phyloP scores from a whole-genome alignment of 2,888 invertebrate genomes.

The Pristionchus fissidentatus region DNA sequence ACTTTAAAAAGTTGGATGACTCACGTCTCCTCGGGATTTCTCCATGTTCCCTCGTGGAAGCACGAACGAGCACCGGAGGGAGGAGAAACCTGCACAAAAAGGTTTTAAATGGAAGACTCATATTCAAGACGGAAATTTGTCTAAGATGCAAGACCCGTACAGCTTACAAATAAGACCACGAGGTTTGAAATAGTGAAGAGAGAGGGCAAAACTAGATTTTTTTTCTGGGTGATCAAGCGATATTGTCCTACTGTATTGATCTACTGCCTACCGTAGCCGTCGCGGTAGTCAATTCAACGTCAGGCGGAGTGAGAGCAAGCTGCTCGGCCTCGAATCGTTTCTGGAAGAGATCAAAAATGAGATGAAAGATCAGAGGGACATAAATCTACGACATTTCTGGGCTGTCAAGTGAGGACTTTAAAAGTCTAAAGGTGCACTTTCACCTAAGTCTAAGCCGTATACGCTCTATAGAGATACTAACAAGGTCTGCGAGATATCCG shows the following conservation, averaged over 20 bases:
- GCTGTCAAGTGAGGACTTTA: too few species aligned
- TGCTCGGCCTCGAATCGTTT: conserved; percentile 7
- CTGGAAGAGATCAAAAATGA: not conserved
- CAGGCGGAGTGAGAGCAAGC: conserved; percentile 9
- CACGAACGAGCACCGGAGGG: not conserved
- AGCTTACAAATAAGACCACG: too few species aligned
- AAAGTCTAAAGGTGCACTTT: too few species aligned
- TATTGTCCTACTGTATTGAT: not conserved
- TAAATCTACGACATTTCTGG: too few species aligned
- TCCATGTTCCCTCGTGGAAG: conserved; percentile 23
- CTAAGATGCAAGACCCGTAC: too few species aligned
- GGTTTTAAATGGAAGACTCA: not conserved
- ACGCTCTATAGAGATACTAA: too few species aligned
- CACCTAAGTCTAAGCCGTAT: too few species aligned
- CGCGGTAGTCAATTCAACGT: not conserved
- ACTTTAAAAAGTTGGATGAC: not conserved
- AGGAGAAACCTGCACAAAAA: conserved; percentile 25
- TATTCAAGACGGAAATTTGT: not conserved
- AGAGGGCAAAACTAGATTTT: not conserved
- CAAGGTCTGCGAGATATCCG: conserved; percentile 25
- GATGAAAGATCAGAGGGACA: conserved; percentile 4
- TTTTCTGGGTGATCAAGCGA: too few species aligned
- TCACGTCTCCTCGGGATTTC: conserved; percentile 46
- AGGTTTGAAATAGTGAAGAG: not conserved
- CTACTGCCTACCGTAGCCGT: not conserved